Evolutionary conservation across 2,797 vertebrate species (phyloP), one percentile per base, ranked within the genome.

Genomic region (Zenarchopterus dispar): DNA sequence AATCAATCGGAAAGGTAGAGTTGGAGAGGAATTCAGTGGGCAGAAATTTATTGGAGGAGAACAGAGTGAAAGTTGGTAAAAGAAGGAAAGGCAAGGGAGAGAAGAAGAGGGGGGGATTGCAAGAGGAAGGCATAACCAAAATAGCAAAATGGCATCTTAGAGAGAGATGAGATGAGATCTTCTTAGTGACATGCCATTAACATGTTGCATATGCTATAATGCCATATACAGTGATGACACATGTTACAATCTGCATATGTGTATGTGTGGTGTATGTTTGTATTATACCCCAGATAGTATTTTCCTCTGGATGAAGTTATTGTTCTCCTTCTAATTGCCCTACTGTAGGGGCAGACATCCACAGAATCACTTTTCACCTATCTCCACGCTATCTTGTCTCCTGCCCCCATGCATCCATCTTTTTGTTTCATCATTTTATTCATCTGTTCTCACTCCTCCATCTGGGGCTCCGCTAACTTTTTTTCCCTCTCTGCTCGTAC

Each of bases 291-390:
- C 72, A 68, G 76, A 81, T 75, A 78, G 56, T 67, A 82, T 82
- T 75, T 59, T 74, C 63, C 74, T 70, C 65, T 39, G 67, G 71
- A 85, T 86, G 82, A 84, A 80, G 70, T 79, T 65, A 74, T 86
- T 86, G 81, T 87, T 82, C 77, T 84, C 67, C 75, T 78, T 84
- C 75, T 67, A 84, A 80, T 87, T 86, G 83, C 67, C 57, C 62
- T 13, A 13, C 49, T 74, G 56, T 69, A 45, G 52, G 59, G 54
- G 73, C 63, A 73, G 78, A 67, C 64, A 80, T 63, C 54, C 39
- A 13, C 73, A 57, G 51, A 75, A 81, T 64, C 15, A 45, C 73
- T 80, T 48, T 59, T 73, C 76, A 70, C 79, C 74, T 75, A 31
- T 73, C 73, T 84, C 62, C 50, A 52, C 43, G 4, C 66, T 31